Percentiles rank a stretch among this genome's conserved stretches.
Evolutionary conservation across 2,888 invertebrate genomes (phyloP).

Genomic region (Rotaria macrura): DNA sequence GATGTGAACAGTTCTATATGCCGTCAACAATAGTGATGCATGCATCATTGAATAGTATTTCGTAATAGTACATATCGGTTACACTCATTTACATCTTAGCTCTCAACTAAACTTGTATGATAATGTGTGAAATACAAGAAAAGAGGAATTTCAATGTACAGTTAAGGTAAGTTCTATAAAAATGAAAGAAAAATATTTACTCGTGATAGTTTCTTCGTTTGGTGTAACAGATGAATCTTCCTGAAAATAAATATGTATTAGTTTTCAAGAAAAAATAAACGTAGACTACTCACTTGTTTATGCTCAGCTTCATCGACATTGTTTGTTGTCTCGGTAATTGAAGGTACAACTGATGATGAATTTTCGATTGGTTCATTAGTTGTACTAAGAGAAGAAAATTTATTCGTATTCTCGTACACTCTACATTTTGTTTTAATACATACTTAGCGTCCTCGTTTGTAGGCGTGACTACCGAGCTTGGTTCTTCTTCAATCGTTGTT

Average conservation of each 20-base stretch:
- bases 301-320: not conserved
- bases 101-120: too few relatives aligned
- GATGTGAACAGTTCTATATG: too few relatives aligned
- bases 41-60: too few relatives aligned
- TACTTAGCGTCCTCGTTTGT: not conserved
- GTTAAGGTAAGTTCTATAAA: not conserved
- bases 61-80: too few relatives aligned
- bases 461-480: not conserved
- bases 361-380: not conserved
- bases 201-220: not conserved
- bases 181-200: not conserved
- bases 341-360: not conserved
- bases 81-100: too few relatives aligned
- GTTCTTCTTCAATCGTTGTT: not conserved
- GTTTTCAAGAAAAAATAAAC: not conserved
- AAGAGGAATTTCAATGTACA: too few relatives aligned
- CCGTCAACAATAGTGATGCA: too few relatives aligned
- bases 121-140: too few relatives aligned
- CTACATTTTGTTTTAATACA: too few relatives aligned
- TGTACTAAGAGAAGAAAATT: not conserved
- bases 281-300: not conserved
- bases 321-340: not conserved
- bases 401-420: too few relatives aligned
- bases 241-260: too few relatives aligned
- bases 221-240: not conserved